Base-by-base conservation (phyloP, 2,888 invertebrate genomes). In the Nemotelus nigrinus region DNA sequence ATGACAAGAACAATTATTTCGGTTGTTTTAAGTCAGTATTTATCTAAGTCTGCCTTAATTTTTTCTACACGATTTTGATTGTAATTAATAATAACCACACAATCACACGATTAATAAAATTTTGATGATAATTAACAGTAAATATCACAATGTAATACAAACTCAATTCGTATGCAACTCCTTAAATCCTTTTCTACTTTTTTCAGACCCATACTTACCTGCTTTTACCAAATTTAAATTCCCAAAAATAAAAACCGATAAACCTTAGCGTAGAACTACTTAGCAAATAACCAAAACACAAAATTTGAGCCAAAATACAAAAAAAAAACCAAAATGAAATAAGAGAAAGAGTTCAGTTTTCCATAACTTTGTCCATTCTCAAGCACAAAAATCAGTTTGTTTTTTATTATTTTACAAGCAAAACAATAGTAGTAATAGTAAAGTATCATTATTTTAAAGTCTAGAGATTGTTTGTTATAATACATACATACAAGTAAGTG, bases 321-420 rank as follows among this genome's bases (percentile, higher is more conserved):
- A 67, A 7, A n/a, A 43, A 45, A 72, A 44, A 71, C 55, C n/a
- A 72, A 47, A 72, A 45, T 25, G 6, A 60, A 72, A 60, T 58
- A 25, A 72, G 47, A 57, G 60, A 72, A n/a, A 48, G 43, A 57
- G 7, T 58, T 58, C 58, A 58, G 50, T 50, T 68, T 68, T 63
- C 50, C 50, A 45, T 58, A n/a, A 72, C 45, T 58, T 50, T 25
- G 8, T 45, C 53, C 44, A 47, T 45, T 72, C 58, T 44, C 45
- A 55, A 72, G 72, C 72, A 60, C 72, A 72, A 47, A 45, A 57
- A 57, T 58, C 58, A 45, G 43, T 72, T 72, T 25, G 25, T 25
- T 25, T 25, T 25, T 25, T 25, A 25, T 72, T 72, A 72, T 72
- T 72, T 25, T 72, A 72, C 72, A 72, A 58, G 72, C 72, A 72